Base-by-base conservation (phyloP, 2,888 invertebrate genomes). In the Epiblema foenella region DNA sequence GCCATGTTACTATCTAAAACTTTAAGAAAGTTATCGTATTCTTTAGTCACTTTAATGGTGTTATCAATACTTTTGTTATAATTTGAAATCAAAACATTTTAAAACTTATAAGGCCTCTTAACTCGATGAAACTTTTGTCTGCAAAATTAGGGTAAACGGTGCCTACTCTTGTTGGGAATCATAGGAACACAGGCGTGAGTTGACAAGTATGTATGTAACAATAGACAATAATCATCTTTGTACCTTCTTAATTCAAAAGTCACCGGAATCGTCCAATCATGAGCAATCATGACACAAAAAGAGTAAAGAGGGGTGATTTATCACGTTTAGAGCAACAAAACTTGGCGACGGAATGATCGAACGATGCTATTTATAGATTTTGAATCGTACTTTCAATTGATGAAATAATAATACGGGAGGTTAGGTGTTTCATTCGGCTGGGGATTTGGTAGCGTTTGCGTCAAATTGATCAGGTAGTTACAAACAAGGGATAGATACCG, bases 191-290 rank as follows among this genome's bases (percentile, higher is more conserved):
- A n/a, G n/a, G n/a, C n/a, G n/a, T n/a, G n/a, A n/a, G n/a, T n/a
- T n/a, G n/a, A n/a, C n/a, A 24, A 1, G 24, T 24, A 3, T 24
- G 24, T 24, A 42, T 12, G 42, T 15, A 42, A 42, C 42, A 42
- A 42, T 15, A 42, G 42, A 42, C 15, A 42, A 39, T 12, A 39
- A 42, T 42, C 42, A 15, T 42, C 42, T n/a, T n/a, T 46, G 46
- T n/a, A 37, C 58, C 12, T 60, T 62, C 17, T 62, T 60, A 60
- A 60, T 60, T 49, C 46, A 5, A 60, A 60, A 49, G 60, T 49
- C 51, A 69, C 63, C 69, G 69, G 72, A 72, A 72, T 58, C 49
- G 17, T n/a, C 42, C 69, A 74, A 72, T 74, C 75, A 51, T 18
- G 20, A n/a, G 69, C 75, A 54, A 66, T 66, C 18, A 62, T 24